Base-by-base conservation (phyloP, 2,888 invertebrate genomes). In the Drosophila monieri region DNA sequence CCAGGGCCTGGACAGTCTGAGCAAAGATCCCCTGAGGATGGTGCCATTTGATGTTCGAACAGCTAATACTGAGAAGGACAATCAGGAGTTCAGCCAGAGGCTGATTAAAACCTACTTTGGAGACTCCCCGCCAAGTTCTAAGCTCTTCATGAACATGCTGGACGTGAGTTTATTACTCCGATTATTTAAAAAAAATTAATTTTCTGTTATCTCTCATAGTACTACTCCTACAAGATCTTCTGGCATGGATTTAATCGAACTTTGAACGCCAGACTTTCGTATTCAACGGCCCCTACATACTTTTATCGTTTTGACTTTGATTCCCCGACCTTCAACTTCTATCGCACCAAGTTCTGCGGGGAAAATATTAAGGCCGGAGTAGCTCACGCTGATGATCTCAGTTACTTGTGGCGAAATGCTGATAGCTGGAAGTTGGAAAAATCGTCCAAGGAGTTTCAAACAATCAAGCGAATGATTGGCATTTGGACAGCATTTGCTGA, bases 281-380 rank as follows among this genome's bases (percentile, higher is more conserved):
- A 78, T 56, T 66, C 76, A 6, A 73, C 44, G 10, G 84, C 80
- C 1, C 80, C 88, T 10, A 90, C 89, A 0, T 91, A 88, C 69
- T 77, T 80, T 3, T 90, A 89, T 48, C 87, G 90, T 21, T 91
- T 91, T 39, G 89, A 88, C 23, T 86, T 87, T 44, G 91, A 91
- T 73, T 90, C 90, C 0, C 73, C 80, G 8, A 61, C 71, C 53
- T 90, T 89, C 27, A 91, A 90, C 66, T 80, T 88, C 46, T 78
- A 74, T 37, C 81, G 89, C 3, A 30, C 74, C 9, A 73, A 81
- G 12, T 85, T 84, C 58, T 90, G 89, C 43, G 90, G 88, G 0
- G 70, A 74, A 10, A 80, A 84, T 12, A 60, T 85, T 0, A 74
- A 75, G 23, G 23, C 52, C 14, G 90, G 90, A 0, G 88, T 88